Evolutionary conservation across 1,140 invertebrate genomes (phyloP).

Genomic region (Polypedilum pembai): DNA sequence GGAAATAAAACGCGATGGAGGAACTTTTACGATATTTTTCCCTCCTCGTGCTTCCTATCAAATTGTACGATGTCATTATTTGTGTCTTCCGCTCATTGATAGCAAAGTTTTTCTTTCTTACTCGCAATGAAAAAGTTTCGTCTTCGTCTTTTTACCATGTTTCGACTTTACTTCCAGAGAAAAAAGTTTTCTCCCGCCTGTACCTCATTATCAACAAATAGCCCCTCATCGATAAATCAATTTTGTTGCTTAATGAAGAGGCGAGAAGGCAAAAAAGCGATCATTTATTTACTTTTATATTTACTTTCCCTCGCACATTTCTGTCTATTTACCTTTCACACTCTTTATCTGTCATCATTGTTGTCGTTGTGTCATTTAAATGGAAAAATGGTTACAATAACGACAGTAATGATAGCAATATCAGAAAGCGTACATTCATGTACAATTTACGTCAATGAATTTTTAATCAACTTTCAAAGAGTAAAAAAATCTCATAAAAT

Average conservation of each 20-base stretch:
- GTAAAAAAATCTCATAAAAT: background rate
- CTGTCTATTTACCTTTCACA: background rate
- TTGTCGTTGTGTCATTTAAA: background rate
- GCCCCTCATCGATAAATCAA: slow-evolving; percentile 16
- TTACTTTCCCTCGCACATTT: background rate
- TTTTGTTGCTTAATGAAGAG: background rate
- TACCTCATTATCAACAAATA: slow-evolving; percentile 14
- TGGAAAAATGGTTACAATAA: background rate
- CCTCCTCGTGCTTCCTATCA: background rate
- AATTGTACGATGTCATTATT: slow-evolving; percentile 7
- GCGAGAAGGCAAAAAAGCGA: slow-evolving; percentile 14
- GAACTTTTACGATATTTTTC: too few species aligned
- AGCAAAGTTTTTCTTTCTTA: background rate
- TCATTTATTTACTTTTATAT: slow-evolving; percentile 1
- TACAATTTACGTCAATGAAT: background rate
- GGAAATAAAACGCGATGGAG: too few species aligned
- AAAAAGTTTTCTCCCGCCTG: background rate
- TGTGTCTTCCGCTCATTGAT: slow-evolving; percentile 16
- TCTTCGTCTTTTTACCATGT: background rate
- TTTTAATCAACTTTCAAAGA: background rate
- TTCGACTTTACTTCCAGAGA: background rate
- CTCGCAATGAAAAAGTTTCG: background rate
- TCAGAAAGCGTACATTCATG: too few species aligned
- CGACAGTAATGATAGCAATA: background rate
- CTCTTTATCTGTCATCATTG: background rate